phyloP scores from a whole-genome alignment of 2,113 vertebrate species.

The Tragelaphus strepsiceros region DNA sequence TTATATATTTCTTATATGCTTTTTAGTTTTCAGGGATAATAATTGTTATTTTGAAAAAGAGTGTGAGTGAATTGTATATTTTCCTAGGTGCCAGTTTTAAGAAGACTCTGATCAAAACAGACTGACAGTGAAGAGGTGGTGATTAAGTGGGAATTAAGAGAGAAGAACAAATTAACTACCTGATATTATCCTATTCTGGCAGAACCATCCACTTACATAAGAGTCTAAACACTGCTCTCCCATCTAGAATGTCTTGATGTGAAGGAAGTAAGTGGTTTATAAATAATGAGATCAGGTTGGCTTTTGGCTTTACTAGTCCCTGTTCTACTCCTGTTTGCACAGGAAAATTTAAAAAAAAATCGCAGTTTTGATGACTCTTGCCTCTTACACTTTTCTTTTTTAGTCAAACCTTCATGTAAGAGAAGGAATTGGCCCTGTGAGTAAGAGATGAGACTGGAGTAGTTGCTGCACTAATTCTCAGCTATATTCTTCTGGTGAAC shows the following conservation, averaged over 20 bases:
- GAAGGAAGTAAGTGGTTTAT: background rate
- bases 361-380: background rate
- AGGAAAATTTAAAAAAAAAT: background rate
- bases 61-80: no score
- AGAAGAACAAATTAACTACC: background rate
- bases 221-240: background rate
- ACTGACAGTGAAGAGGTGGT: background rate
- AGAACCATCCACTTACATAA: background rate
- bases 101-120: background rate
- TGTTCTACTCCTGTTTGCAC: background rate
- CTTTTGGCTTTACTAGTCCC: background rate
- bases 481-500: background rate
- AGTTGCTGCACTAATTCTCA: background rate
- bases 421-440: background rate
- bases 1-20: background rate
- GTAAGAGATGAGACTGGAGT: background rate
- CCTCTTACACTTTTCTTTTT: background rate
- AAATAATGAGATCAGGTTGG: background rate
- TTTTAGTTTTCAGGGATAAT: no score
- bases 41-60: no score
- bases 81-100: background rate
- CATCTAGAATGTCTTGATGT: background rate
- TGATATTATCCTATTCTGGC: background rate
- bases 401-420: background rate
- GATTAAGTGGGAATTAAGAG: background rate